Conservation (phyloP, 2,113 vertebrate genomes). For the Talpa occidentalis region DNA sequence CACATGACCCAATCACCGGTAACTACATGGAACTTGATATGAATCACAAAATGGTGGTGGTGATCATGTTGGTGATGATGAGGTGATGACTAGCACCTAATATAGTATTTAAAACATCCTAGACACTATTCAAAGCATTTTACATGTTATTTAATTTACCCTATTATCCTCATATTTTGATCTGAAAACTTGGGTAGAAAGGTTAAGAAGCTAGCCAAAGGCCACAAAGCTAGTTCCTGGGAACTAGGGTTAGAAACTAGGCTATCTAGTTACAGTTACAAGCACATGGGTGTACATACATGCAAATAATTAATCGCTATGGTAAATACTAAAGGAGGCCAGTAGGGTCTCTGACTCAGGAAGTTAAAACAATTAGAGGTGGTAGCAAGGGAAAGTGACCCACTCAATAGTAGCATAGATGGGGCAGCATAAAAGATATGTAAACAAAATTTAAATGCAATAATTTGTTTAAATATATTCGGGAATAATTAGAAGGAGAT, state of each 20-base stretch:
- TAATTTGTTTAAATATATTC: background rate
- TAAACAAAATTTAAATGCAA: background rate
- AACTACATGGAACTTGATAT: conserved; percentile 21
- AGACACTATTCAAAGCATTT: background rate
- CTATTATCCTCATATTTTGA: background rate
- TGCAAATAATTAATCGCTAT: background rate
- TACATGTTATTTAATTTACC: background rate
- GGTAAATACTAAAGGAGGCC: background rate
- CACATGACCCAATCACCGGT: background rate
- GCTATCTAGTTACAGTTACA: background rate
- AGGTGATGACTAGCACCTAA: background rate
- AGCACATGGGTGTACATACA: rapidly evolving
- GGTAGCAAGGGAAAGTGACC: background rate
- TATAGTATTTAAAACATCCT: background rate
- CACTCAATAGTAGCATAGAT: background rate
- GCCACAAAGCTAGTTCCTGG: background rate
- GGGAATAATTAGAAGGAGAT: background rate
- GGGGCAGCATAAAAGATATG: background rate
- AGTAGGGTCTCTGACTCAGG: background rate
- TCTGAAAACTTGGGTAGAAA: background rate
- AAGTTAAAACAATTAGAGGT: background rate
- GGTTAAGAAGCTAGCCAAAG: background rate
- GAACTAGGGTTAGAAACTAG: background rate
- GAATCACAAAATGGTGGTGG: background rate
- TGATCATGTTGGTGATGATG: background rate